phyloP scores from a whole-genome alignment of 2,797 vertebrate genomes.

The Leptodactylus fallax region DNA sequence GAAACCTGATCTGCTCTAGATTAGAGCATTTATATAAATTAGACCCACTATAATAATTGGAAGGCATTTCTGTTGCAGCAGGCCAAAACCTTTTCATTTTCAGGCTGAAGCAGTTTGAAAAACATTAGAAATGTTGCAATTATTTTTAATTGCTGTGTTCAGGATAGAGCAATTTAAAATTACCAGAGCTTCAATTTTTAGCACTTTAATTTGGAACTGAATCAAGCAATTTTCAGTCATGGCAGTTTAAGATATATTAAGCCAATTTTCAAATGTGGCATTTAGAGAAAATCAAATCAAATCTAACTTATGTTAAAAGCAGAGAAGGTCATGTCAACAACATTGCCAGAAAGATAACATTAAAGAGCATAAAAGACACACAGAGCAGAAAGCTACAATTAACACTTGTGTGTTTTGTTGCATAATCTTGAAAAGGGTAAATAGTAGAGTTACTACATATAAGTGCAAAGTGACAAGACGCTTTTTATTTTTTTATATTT shows the following conservation, averaged over 20 bases:
- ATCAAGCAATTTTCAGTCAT: slow-evolving; percentile 67
- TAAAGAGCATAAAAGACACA: slow-evolving; percentile 20
- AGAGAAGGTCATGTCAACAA: slow-evolving; percentile 61
- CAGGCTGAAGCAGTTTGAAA: slow-evolving; percentile 64
- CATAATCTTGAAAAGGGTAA: slow-evolving; percentile 17
- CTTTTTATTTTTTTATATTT: background rate
- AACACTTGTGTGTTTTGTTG: slow-evolving; percentile 1
- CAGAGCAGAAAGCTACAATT: slow-evolving; percentile 30
- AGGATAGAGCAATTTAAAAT: slow-evolving; percentile 71
- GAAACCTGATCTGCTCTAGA: slow-evolving; percentile 51
- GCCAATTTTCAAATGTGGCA: slow-evolving; percentile 66
- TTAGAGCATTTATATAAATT: slow-evolving; percentile 58
- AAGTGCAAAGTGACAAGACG: too few relatives aligned
- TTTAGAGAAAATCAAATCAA: slow-evolving; percentile 65
- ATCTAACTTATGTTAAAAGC: slow-evolving; percentile 59
- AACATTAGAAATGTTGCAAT: slow-evolving; percentile 67
- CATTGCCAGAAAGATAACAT: slow-evolving; percentile 43
- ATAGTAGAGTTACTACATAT: background rate
- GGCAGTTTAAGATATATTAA: slow-evolving; percentile 68
- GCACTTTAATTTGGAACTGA: slow-evolving; percentile 67
- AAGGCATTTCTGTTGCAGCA: slow-evolving; percentile 57
- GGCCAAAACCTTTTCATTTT: slow-evolving; percentile 57
- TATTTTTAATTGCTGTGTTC: slow-evolving; percentile 73
- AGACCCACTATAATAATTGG: slow-evolving; percentile 62
- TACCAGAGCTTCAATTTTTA: slow-evolving; percentile 65